A percentile compares a stretch with the other conserved stretches of the same genome.
Conservation (phyloP, 2,113 vertebrate genomes). For the Lonchura striata region DNA sequence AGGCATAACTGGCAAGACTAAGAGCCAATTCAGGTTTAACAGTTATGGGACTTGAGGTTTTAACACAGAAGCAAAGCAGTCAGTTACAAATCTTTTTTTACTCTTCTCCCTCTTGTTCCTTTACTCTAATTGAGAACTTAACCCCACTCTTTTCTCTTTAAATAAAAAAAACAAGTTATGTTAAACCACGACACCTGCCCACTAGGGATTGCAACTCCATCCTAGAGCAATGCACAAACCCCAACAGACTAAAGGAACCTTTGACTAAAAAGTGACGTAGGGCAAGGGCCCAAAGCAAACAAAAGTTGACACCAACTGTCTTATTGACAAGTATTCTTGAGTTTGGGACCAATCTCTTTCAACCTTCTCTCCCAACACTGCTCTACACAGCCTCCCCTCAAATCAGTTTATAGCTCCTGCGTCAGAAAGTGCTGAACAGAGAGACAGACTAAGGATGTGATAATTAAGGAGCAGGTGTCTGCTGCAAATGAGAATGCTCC, state of each 20-base stretch:
- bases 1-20: not conserved
- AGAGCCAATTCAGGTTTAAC: not conserved
- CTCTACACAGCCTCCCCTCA: not conserved
- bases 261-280: not conserved
- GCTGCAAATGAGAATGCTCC: constrained; percentile 47
- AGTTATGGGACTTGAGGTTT: not conserved
- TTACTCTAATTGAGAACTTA: not conserved
- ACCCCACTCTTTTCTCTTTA: not conserved
- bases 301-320: not conserved
- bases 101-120: not conserved
- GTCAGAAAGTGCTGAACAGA: not conserved
- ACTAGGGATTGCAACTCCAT: not conserved
- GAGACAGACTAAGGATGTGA: not conserved
- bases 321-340: not conserved
- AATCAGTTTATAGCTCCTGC: not conserved
- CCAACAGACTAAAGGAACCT: not conserved
- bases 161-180: not conserved
- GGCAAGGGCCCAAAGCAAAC: not conserved
- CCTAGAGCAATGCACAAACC: not conserved
- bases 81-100: not conserved
- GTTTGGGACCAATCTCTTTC: not conserved
- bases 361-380: not conserved
- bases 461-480: constrained; percentile 72
- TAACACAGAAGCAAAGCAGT: not conserved
- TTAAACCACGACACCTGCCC: not conserved